These are phyloP conservation scores for Seriola dumerili DNA, from an alignment of 2,113 vertebrate genomes.

Conservation along the genomic window DNA sequence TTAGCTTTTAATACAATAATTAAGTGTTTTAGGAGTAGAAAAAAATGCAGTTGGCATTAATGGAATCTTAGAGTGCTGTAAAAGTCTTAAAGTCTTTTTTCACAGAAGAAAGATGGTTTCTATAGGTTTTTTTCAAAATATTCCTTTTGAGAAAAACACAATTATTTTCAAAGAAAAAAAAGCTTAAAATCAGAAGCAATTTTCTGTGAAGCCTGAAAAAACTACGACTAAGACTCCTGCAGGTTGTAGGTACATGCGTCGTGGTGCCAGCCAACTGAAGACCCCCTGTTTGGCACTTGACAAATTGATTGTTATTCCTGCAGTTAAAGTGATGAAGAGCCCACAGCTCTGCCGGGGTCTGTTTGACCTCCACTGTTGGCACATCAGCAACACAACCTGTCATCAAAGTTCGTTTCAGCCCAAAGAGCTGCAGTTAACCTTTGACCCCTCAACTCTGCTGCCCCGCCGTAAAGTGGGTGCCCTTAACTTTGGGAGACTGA, in stretches of 20 bases:
- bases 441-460: constrained; percentile 77
- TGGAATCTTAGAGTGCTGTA: constrained; percentile 12
- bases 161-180: background rate
- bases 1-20: constrained; percentile 43
- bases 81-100: background rate
- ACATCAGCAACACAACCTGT: constrained; percentile 77
- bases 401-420: constrained; percentile 80
- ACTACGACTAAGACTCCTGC: background rate
- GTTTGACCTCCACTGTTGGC: constrained; percentile 73
- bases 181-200: background rate
- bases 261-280: constrained; percentile 29
- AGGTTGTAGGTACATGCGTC: constrained; percentile 10
- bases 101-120: background rate
- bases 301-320: constrained; percentile 76
- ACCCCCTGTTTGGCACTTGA: constrained; percentile 33
- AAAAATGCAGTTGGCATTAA: constrained; percentile 20
- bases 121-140: background rate
- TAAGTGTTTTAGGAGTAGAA: constrained; percentile 19
- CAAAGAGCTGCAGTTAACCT: constrained; percentile 84
- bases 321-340: constrained; percentile 76
- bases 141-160: background rate
- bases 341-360: constrained; percentile 57
- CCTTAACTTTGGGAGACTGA: constrained; percentile 76
- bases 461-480: constrained; percentile 75
- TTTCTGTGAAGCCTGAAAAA: constrained; percentile 1